Evolutionary conservation across 2,888 invertebrate genomes (phyloP), one percentile per base, ranked within the genome.

Genomic region (Pimpla rufipes): DNA sequence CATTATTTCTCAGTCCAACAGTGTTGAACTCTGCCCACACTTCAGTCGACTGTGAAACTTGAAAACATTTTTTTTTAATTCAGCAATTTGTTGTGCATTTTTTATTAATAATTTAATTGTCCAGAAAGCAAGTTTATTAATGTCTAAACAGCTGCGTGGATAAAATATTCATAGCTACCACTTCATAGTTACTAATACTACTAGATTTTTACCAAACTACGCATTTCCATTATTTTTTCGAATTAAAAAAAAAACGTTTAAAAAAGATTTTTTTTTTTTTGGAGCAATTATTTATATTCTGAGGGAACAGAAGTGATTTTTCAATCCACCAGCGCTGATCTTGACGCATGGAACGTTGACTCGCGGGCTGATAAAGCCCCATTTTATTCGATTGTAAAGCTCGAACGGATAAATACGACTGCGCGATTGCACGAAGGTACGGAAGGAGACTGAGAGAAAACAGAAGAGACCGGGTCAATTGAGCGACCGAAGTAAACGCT

Each of bases 401-500:
- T 62, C 37, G 62, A 62, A 37, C 59, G 45, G 29, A 71, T 57
- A 50, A 29, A 71, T 71, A 71, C 45, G 29, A 57, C 42, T n/a
- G 21, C 29, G 16, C 47, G 21, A 55, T 13, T 42, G 29, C 11
- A 16, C 42, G 73, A 57, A 40, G 45, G 57, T 21, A 66, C 23
- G 29, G 45, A 16, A 59, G 11, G 55, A 62, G 37, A 52, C 21
- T n/a, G 59, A 4, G 45, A 71, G 50, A 59, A 75, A 50, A 55
- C 45, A 45, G 42, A 75, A 83, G 75, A 66, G 77, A 71, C 62
- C 81, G 67, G 52, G 78, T 70, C 81, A 83, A 86, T 83, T 85
- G 83, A 83, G 71, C 85, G 68, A 73, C 79, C 78, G 77, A 74
- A 81, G 79, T 52, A 83, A 86, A 81, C 81, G 77, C 55, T 80